phyloP scores from a whole-genome alignment of 2,797 vertebrate genomes.

The Rhabdophis nuchalis region DNA sequence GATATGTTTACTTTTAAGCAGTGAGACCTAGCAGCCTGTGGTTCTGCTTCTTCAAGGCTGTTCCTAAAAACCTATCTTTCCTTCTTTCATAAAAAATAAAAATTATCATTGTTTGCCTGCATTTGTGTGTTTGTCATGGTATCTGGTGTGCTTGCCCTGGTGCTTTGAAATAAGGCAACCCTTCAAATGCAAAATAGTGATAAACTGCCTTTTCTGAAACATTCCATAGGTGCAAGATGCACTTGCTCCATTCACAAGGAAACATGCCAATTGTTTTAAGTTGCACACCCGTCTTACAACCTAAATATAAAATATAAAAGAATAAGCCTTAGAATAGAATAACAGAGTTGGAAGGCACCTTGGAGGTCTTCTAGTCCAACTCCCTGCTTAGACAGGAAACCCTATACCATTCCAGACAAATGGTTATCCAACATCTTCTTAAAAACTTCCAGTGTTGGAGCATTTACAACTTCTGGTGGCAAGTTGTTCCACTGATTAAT shows the following conservation, averaged over 20 bases:
- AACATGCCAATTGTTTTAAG: not conserved
- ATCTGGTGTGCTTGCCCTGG: not conserved
- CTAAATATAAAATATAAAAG: too few relatives aligned
- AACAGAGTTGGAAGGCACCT: too few relatives aligned
- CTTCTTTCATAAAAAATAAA: not conserved
- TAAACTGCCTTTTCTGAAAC: not conserved
- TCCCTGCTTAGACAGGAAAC: too few relatives aligned
- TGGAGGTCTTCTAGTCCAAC: too few relatives aligned
- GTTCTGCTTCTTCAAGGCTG: not conserved
- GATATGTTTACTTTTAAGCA: not conserved
- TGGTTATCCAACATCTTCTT: too few relatives aligned
- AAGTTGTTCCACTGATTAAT: too few relatives aligned
- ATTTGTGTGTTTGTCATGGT: not conserved
- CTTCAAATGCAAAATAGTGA: not conserved
- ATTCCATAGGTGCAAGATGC: not conserved
- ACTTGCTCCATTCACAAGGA: not conserved
- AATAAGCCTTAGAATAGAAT: too few relatives aligned
- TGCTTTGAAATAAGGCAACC: not conserved
- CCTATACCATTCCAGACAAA: too few relatives aligned
- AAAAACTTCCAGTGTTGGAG: too few relatives aligned
- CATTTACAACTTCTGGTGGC: too few relatives aligned
- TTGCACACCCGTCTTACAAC: not conserved
- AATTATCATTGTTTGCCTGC: not conserved
- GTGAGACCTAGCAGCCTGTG: not conserved
- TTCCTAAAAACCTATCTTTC: not conserved